These are phyloP conservation scores for Naso thynnoides DNA, from an alignment of 2,797 vertebrate genomes.

Conservation along the genomic window DNA sequence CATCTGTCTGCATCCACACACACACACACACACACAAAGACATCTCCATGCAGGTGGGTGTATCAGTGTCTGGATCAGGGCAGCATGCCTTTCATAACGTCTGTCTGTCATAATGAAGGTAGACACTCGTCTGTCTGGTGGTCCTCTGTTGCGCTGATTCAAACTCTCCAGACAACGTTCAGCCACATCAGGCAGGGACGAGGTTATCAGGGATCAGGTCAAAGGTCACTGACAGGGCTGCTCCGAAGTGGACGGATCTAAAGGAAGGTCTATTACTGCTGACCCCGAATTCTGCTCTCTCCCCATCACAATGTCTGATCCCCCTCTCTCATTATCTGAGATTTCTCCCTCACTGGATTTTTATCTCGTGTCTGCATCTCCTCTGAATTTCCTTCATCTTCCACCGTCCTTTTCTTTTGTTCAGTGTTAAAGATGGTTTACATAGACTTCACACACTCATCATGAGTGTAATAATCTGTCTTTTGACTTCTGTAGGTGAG, in stretches of 20 bases:
- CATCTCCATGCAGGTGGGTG: conserved; percentile 22
- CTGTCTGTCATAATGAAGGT: conserved; percentile 4
- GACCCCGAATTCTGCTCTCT: conserved; percentile 44
- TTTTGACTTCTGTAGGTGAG: conserved; percentile 32
- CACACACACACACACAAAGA: conserved; percentile 13
- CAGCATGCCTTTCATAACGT: conserved; percentile 22
- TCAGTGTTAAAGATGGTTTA: conserved; percentile 15
- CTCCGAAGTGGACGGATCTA: conserved; percentile 48
- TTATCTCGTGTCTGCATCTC: conserved; percentile 44
- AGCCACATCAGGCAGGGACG: conserved; percentile 14
- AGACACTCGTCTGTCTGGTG: not conserved
- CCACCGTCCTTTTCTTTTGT: conserved; percentile 14
- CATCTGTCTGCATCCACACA: conserved; percentile 12
- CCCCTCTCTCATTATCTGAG: conserved; percentile 1
- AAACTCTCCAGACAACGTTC: conserved; percentile 28
- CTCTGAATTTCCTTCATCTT: conserved; percentile 22
- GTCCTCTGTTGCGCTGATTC: not conserved
- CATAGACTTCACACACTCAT: conserved; percentile 6
- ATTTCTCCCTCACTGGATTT: conserved; percentile 14
- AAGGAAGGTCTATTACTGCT: conserved; percentile 34
- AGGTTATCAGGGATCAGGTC: conserved; percentile 65
- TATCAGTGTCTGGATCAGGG: conserved; percentile 61
- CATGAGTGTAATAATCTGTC: conserved; percentile 28
- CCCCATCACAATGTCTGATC: not conserved
- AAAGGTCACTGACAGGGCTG: conserved; percentile 55